phyloP scores from a whole-genome alignment of 2,888 invertebrate species.

The Homarus gammarus region DNA sequence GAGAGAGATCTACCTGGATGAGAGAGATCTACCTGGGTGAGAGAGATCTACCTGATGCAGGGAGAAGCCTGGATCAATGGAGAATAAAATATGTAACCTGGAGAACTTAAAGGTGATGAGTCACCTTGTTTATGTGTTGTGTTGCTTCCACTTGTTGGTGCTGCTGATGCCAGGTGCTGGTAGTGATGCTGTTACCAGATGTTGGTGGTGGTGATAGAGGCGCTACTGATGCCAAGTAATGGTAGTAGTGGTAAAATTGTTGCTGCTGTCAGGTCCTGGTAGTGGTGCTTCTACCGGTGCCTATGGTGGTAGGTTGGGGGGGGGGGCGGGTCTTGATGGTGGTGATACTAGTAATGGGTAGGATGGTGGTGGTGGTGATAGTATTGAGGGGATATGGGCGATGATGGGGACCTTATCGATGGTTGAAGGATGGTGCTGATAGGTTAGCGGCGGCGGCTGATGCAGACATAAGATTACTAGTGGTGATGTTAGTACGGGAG shows the following conservation, averaged over 20 bases:
- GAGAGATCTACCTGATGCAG: conserved; percentile 19
- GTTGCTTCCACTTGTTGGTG: neutral
- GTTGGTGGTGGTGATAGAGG: no score
- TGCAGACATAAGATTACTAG: no score
- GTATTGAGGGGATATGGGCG: no score
- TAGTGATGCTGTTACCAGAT: no score
- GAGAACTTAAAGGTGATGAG: conserved; percentile 45
- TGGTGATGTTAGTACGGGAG: no score
- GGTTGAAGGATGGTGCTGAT: no score
- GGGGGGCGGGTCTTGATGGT: neutral
- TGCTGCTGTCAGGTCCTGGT: neutral
- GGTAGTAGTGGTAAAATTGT: no score
- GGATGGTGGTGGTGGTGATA: no score
- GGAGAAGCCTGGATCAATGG: conserved; percentile 8
- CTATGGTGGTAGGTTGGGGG: neutral
- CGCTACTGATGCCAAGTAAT: no score
- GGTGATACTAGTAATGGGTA: neutral
- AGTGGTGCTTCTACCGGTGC: no score
- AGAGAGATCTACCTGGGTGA: neutral
- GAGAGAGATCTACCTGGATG: neutral
- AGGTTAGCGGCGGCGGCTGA: no score
- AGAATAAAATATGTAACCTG: conserved; percentile 40
- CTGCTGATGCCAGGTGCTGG: neutral
- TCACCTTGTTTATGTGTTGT: conserved; percentile 27
- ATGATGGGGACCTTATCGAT: no score